Percentiles rank a stretch among this genome's conserved stretches.
Evolutionary conservation across 2,888 invertebrate genomes (phyloP).

Genomic region (Listrodromus nycthemerus): DNA sequence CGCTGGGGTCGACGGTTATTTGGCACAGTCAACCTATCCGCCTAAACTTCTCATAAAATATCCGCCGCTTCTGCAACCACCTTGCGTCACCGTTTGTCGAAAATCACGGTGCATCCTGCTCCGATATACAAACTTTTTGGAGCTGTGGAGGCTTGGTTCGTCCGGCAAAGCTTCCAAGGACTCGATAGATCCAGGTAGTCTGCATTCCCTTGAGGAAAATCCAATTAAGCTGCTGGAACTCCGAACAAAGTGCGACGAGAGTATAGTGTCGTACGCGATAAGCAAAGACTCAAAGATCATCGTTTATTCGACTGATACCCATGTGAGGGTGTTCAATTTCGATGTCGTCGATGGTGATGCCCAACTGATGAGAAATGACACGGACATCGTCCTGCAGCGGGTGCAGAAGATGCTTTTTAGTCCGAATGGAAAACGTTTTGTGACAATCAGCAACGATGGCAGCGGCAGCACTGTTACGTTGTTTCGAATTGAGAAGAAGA

Average conservation of each 20-base stretch:
- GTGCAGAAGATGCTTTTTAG: constrained; percentile 82
- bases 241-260: constrained; percentile 88
- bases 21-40: constrained; percentile 90
- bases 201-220: constrained; percentile 81
- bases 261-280: constrained; percentile 89
- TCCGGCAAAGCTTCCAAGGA: constrained; percentile 76
- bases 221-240: constrained; percentile 90
- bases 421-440: constrained; percentile 79
- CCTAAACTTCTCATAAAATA: constrained; percentile 89
- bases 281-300: constrained; percentile 90
- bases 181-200: constrained; percentile 66
- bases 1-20: constrained; percentile 92
- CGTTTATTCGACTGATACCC: constrained; percentile 90
- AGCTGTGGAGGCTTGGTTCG: constrained; percentile 88
- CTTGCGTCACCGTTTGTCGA: constrained; percentile 86
- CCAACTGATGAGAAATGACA: constrained; percentile 75
- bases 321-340: constrained; percentile 89
- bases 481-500: constrained; percentile 77
- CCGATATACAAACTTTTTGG: constrained; percentile 87
- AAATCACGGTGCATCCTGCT: constrained; percentile 86
- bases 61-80: constrained; percentile 89
- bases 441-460: constrained; percentile 74
- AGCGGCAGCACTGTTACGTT: constrained; percentile 73
- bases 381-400: constrained; percentile 73
- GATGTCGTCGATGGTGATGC: constrained; percentile 85